A percentile compares a stretch with the other conserved stretches of the same genome.
Evolutionary conservation across 2,888 invertebrate genomes (phyloP).

Genomic region (Leucophora obtusa): DNA sequence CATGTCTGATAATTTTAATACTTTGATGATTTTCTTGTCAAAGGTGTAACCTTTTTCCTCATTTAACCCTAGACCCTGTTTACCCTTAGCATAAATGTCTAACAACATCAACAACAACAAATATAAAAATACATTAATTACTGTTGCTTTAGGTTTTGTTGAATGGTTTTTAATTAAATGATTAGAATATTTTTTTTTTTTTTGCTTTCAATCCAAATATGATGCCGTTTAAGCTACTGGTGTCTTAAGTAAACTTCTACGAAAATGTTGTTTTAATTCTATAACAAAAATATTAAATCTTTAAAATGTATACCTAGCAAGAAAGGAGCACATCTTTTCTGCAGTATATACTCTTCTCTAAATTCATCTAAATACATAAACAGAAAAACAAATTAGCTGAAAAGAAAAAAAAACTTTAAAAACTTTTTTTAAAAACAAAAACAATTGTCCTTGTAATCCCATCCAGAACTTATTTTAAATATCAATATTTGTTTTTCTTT

Average conservation of each 20-base stretch:
- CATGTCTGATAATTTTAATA: not conserved
- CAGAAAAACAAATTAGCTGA: not conserved
- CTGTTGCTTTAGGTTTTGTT: constrained; percentile 2
- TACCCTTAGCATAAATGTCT: not conserved
- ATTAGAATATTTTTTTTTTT: not conserved
- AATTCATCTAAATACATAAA: not conserved
- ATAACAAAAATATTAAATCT: not conserved
- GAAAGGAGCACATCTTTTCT: not conserved
- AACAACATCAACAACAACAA: not conserved
- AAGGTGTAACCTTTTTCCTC: not conserved
- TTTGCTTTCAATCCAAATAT: not conserved
- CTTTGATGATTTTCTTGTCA: not conserved
- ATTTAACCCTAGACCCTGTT: not conserved
- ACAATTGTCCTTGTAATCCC: constrained; percentile 1
- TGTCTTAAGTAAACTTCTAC: not conserved
- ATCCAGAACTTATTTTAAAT: not conserved
- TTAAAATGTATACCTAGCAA: not conserved
- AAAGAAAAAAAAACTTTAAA: not conserved
- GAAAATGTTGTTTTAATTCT: not conserved
- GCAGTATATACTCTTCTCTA: not conserved
- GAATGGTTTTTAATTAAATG: not conserved
- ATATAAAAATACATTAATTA: not conserved
- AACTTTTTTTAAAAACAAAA: not conserved
- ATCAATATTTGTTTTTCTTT: not conserved
- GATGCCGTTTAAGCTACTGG: not conserved